These are phyloP conservation scores for Antheraea pernyi DNA, from an alignment of 1,140 invertebrate species.

Conservation along the genomic window DNA sequence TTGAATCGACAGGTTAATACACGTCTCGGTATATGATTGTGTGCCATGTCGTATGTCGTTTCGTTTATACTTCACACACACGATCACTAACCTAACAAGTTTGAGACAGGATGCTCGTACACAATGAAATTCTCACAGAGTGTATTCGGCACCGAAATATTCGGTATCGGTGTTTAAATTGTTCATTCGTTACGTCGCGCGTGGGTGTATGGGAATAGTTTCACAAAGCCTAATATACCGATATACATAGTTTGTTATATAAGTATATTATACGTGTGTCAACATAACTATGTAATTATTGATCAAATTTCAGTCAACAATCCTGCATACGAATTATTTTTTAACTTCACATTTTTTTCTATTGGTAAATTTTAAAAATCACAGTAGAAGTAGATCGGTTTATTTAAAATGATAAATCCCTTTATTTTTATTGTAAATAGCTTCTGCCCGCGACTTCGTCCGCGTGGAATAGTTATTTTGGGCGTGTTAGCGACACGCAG, in stretches of 20 bases:
- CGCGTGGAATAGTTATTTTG: too few species aligned
- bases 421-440: too few species aligned
- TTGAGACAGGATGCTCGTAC: slow-evolving; percentile 29
- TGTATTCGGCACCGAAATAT: not conserved
- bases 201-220: not conserved
- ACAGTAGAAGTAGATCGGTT: too few species aligned
- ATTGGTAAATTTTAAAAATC: too few species aligned
- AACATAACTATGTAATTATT: not conserved
- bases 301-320: too few species aligned
- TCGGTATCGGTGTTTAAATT: slow-evolving; percentile 20
- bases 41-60: slow-evolving; percentile 18
- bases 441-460: too few species aligned
- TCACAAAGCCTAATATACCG: not conserved
- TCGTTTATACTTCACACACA: slow-evolving; percentile 20
- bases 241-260: not conserved
- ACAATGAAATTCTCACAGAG: slow-evolving; percentile 20
- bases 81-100: slow-evolving; percentile 12
- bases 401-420: too few species aligned
- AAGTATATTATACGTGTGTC: too few species aligned
- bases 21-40: slow-evolving; percentile 29
- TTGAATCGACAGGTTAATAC: slow-evolving; percentile 60
- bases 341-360: too few species aligned
- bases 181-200: slow-evolving; percentile 19
- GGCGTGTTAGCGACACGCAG: too few species aligned
- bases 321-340: too few species aligned